Conservation (phyloP, 2,113 vertebrate genomes). For the Rostratula benghalensis region DNA sequence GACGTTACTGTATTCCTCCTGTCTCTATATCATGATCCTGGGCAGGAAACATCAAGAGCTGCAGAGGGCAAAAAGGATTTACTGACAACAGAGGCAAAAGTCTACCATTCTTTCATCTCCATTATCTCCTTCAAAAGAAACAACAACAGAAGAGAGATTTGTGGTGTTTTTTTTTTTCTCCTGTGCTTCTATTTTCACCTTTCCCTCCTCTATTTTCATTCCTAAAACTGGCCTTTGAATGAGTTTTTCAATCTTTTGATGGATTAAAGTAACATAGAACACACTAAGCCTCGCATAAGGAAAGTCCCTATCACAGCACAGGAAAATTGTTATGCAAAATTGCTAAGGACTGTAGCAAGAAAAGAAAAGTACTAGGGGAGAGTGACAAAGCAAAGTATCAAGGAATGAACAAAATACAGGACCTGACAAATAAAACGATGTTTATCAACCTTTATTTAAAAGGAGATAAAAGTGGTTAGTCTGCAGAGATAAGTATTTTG, state of each 20-base stretch:
- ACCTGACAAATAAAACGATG: neutral
- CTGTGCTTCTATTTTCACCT: neutral
- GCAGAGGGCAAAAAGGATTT: neutral
- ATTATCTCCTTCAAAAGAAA: neutral
- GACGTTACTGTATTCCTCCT: neutral
- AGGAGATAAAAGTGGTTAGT: neutral
- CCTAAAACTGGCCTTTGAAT: neutral
- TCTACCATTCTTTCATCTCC: neutral
- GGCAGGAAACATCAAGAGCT: neutral
- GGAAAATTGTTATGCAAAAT: neutral
- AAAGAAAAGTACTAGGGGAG: neutral
- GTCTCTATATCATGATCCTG: neutral
- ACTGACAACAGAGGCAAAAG: neutral
- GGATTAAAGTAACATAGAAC: neutral
- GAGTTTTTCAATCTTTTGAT: neutral
- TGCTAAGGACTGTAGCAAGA: neutral
- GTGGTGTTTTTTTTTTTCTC: neutral
- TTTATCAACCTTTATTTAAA: neutral
- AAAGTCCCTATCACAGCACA: neutral
- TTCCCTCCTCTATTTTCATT: neutral
- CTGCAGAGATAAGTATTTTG: neutral
- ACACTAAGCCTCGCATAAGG: neutral
- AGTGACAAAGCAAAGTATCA: neutral
- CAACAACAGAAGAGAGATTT: neutral
- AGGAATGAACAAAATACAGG: neutral